Evolutionary conservation across 1,140 invertebrate genomes (phyloP), one percentile per base, ranked within the genome.

Genomic region (Drosophila santomea): DNA sequence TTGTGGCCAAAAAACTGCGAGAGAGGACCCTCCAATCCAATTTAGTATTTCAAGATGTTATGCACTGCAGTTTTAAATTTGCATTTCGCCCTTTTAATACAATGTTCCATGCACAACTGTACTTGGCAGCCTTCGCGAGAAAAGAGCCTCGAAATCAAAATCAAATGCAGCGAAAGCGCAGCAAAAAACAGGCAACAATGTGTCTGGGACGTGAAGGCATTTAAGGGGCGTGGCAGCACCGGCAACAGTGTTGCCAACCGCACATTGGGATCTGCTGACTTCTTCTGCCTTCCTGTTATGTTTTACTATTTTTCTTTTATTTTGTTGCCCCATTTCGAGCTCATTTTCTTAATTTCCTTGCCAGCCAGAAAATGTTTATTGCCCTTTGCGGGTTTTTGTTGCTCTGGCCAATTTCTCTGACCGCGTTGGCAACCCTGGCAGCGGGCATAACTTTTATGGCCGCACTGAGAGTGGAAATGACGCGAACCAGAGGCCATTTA

Each of bases 211-310:
- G 25, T 35, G 48, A 17, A 51, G 48, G 28, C 48, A 15, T 25
- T 45, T 45, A 20, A 6, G 15, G 20, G 39, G 25, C 48, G 39
- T 54, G 45, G 47, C 36, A 28, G 25, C n/a, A 7, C 7, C 32
- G 41, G 44, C 68, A 69, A 72, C 68, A 72, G 68, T 72, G 68
- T 72, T 72, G 68, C 52, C 64, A 72, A 72, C 51, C 52, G 36
- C 67, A 56, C 38, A 25, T 36, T 35, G 38, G 14, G 28, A 48
- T 64, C 56, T 54, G 35, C 51, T 36, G 17, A 52, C 48, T 52
- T 51, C 10, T 25, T 48, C 20, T 32, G 25, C 17, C 36, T n/a
- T 41, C 39, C n/a, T 35, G 28, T 71, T 48, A 38, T 55, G 41
- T 25, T 66, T 25, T 35, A 20, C 11, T 25, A n/a, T 10, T 32